Conservation (phyloP, 2,888 invertebrate genomes). For the Geophilus truncorum region DNA sequence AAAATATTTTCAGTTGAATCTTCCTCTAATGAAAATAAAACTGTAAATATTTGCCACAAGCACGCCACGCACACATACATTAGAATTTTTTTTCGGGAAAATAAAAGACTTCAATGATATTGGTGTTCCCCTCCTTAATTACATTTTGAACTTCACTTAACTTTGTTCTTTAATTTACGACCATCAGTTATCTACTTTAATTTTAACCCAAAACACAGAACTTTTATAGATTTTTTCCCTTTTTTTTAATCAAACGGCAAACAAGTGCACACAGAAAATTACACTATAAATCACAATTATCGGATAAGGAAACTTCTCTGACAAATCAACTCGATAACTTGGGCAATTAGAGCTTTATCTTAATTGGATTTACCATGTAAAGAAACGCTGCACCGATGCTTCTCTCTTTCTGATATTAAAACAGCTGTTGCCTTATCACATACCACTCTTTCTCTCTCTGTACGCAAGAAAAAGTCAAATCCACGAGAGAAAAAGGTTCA, state of each 20-base stretch:
- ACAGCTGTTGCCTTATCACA: constrained; percentile 13
- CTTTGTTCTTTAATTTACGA: not conserved
- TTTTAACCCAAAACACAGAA: constrained; percentile 16
- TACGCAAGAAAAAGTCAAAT: not conserved
- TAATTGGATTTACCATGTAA: constrained; percentile 27
- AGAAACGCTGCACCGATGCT: constrained; percentile 18
- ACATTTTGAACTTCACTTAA: not conserved
- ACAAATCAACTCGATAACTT: constrained; percentile 25
- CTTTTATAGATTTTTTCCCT: constrained; percentile 11
- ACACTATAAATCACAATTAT: constrained; percentile 27
- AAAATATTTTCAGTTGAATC: not conserved
- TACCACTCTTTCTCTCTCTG: not conserved
- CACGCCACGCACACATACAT: not conserved
- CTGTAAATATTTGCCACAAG: not conserved
- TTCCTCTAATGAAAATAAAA: not conserved
- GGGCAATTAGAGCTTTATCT: constrained; percentile 24
- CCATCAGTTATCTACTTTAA: constrained; percentile 15
- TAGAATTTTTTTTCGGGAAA: not conserved
- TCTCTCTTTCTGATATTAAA: constrained; percentile 8
- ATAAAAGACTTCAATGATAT: not conserved
- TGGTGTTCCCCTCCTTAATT: not conserved
- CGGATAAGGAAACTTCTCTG: constrained; percentile 25
- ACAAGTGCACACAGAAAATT: constrained; percentile 21
- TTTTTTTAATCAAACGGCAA: constrained; percentile 22
- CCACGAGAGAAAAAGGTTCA: not conserved